Conservation (phyloP, 1,140 invertebrate genomes). For the Potamilus streckersoni region DNA sequence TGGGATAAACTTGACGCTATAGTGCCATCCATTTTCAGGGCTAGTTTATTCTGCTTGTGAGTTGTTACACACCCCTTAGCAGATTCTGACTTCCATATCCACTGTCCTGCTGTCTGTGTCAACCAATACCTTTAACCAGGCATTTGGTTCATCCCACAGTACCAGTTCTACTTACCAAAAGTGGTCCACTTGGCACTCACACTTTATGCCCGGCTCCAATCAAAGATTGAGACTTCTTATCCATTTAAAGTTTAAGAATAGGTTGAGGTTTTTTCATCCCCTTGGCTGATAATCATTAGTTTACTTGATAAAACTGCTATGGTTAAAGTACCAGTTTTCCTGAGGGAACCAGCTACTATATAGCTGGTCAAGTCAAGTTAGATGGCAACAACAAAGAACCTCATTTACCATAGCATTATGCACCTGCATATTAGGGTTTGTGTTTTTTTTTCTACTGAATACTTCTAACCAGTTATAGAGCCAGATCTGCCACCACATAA, state of each 20-base stretch:
- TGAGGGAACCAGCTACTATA: slow-evolving; percentile 85
- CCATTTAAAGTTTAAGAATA: slow-evolving; percentile 92
- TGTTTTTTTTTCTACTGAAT: too few species aligned
- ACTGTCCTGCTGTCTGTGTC: slow-evolving; percentile 88
- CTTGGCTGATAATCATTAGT: slow-evolving; percentile 89
- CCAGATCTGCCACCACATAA: too few species aligned
- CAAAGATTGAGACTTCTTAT: slow-evolving; percentile 81
- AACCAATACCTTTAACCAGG: slow-evolving; percentile 84
- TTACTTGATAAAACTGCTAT: slow-evolving; percentile 74
- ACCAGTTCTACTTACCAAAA: slow-evolving; percentile 95
- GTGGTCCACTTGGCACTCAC: slow-evolving; percentile 86
- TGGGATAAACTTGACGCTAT: slow-evolving; percentile 77
- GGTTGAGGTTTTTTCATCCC: slow-evolving; percentile 82
- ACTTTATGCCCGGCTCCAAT: slow-evolving; percentile 74
- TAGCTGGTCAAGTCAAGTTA: slow-evolving; percentile 90
- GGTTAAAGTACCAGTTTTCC: slow-evolving; percentile 6
- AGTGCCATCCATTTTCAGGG: slow-evolving; percentile 83
- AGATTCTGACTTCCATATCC: slow-evolving; percentile 91
- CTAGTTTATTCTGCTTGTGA: slow-evolving; percentile 76
- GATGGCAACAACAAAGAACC: too few species aligned
- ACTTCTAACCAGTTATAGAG: too few species aligned
- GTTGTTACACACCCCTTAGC: slow-evolving; percentile 88
- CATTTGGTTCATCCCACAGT: slow-evolving; percentile 88
- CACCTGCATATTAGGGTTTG: too few species aligned
- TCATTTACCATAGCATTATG: too few species aligned